Percentiles rank a stretch among this genome's conserved stretches.
Evolutionary conservation across 2,797 vertebrate genomes (phyloP).

Genomic region (Phoeniculus purpureus): DNA sequence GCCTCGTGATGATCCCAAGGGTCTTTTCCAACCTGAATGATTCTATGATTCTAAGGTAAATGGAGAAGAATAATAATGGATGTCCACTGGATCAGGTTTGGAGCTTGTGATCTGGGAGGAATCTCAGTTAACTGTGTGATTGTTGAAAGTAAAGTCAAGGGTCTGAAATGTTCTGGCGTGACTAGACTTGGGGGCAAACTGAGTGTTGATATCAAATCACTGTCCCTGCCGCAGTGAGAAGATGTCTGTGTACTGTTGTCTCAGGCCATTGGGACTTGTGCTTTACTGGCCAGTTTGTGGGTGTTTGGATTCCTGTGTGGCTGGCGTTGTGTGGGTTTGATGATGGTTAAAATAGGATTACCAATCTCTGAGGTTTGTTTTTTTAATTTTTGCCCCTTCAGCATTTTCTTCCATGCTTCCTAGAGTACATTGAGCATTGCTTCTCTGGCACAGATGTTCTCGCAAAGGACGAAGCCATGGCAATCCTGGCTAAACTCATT

Average conservation of each 20-base stretch:
- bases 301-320: background rate
- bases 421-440: conserved; percentile 83
- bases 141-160: background rate
- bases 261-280: background rate
- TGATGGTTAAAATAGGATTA: background rate
- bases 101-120: background rate
- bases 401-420: conserved; percentile 90
- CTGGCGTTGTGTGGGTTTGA: background rate
- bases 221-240: background rate
- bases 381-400: conserved; percentile 46
- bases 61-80: background rate
- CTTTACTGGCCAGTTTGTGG: background rate
- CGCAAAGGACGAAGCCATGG: conserved; percentile 77
- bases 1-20: too few species aligned
- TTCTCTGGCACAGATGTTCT: conserved; percentile 75
- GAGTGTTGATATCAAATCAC: background rate
- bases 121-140: background rate
- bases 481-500: conserved; percentile 87
- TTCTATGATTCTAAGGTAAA: background rate
- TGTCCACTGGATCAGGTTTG: background rate
- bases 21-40: too few species aligned
- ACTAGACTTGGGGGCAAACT: background rate
- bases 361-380: background rate
- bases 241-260: background rate
- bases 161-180: background rate